Conservation (phyloP, 2,113 vertebrate species). For the Hypomesus transpacificus region DNA sequence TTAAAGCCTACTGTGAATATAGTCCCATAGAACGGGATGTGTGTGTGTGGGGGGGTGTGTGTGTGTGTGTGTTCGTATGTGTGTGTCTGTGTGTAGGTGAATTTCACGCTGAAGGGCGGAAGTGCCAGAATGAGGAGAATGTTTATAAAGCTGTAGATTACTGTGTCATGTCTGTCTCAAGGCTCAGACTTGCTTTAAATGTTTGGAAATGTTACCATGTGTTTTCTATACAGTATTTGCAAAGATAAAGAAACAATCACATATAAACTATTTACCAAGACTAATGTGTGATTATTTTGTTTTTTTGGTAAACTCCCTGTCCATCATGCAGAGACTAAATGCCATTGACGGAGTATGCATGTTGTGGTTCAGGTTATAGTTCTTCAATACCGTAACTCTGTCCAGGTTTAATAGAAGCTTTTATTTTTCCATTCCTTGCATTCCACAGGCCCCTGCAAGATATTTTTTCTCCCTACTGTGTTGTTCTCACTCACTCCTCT, state of each 20-base stretch:
- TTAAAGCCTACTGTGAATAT: slow-evolving; percentile 66
- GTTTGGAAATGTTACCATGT: slow-evolving; percentile 68
- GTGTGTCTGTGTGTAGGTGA: not conserved
- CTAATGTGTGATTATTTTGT: slow-evolving; percentile 13
- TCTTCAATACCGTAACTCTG: slow-evolving; percentile 22
- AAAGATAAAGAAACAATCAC: slow-evolving; percentile 72
- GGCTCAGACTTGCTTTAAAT: slow-evolving; percentile 69
- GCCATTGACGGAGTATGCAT: slow-evolving; percentile 36
- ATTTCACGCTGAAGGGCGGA: slow-evolving; percentile 18
- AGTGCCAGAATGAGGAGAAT: slow-evolving; percentile 30
- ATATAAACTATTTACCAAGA: slow-evolving; percentile 80
- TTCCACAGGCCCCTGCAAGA: slow-evolving; percentile 23
- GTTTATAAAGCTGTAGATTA: slow-evolving; percentile 68
- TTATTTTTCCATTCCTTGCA: slow-evolving; percentile 48
- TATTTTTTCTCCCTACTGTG: slow-evolving; percentile 29
- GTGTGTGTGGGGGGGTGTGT: slow-evolving; percentile 36
- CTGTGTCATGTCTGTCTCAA: slow-evolving; percentile 68
- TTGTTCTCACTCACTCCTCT: slow-evolving; percentile 25
- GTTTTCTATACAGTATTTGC: slow-evolving; percentile 79
- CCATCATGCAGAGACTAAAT: not conserved
- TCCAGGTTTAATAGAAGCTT: slow-evolving; percentile 15
- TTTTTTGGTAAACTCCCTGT: not conserved
- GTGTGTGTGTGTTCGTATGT: slow-evolving; percentile 23
- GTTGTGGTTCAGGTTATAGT: slow-evolving; percentile 30
- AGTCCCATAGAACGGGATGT: slow-evolving; percentile 46